Percentiles rank a stretch among this genome's conserved stretches.
phyloP scores from a whole-genome alignment of 2,113 vertebrate species.

The Hemicordylus capensis region DNA sequence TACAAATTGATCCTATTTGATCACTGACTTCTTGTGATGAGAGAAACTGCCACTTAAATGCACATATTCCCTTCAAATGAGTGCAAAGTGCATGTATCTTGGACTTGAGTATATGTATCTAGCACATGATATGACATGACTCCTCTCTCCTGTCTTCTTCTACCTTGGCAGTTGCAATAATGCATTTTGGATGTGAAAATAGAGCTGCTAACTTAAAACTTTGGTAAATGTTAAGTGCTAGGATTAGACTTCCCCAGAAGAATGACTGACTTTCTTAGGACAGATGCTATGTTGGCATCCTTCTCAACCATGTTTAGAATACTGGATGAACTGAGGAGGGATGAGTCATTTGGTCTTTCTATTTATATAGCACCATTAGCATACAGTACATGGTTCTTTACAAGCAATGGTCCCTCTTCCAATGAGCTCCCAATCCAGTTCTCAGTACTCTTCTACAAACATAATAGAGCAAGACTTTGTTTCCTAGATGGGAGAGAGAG shows the following conservation, averaged over 20 bases:
- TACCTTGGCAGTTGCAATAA: not conserved
- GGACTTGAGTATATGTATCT: not conserved
- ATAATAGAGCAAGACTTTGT: not conserved
- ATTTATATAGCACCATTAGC: no score
- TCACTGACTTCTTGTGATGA: not conserved
- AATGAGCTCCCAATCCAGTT: no score
- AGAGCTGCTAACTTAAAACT: not conserved
- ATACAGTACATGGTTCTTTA: no score
- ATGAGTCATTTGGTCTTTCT: not conserved
- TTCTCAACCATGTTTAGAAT: not conserved
- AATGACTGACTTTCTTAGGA: not conserved
- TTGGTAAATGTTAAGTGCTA: no score
- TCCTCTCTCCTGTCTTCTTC: not conserved
- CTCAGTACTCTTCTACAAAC: not conserved
- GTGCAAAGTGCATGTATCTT: not conserved
- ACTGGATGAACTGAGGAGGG: not conserved
- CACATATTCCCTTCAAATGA: not conserved
- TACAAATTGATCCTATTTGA: not conserved
- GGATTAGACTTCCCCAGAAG: not conserved
- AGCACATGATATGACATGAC: not conserved
- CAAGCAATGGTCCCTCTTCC: no score
- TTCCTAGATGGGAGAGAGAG: not conserved
- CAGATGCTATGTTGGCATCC: not conserved
- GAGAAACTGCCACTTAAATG: not conserved
- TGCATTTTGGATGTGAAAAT: not conserved